Conservation (phyloP, 2,113 vertebrate species). For the Ictalurus punctatus region DNA sequence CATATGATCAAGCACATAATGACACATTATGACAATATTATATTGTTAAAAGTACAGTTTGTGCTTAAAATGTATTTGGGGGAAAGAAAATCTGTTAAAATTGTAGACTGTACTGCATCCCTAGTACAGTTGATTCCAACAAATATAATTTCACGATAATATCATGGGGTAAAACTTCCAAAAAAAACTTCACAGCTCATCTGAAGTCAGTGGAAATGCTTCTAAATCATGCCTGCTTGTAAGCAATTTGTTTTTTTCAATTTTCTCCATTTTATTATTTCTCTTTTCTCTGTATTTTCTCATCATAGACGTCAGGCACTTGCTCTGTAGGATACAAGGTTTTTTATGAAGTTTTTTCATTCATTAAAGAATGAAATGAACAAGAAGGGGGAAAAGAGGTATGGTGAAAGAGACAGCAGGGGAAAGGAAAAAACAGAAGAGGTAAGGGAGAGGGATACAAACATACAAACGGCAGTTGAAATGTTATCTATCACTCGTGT, state of each 20-base stretch:
- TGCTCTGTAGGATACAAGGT: not conserved
- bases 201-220: not conserved
- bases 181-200: not conserved
- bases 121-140: not conserved
- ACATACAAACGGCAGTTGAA: slow-evolving; percentile 65
- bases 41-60: not conserved
- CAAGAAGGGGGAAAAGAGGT: not conserved
- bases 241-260: not conserved
- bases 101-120: not conserved
- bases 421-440: slow-evolving; percentile 47
- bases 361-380: not conserved
- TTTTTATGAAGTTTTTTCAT: not conserved
- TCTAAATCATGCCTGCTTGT: not conserved
- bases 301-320: not conserved
- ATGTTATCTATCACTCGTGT: slow-evolving; percentile 75
- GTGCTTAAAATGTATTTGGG: not conserved
- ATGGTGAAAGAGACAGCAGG: not conserved
- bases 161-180: not conserved
- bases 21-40: not conserved
- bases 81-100: not conserved
- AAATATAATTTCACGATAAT: not conserved
- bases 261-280: not conserved
- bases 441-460: slow-evolving; percentile 58
- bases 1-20: too few relatives aligned
- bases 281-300: not conserved